These are phyloP conservation scores for Metalampra italica DNA, from an alignment of 2,888 invertebrate genomes.

Conservation along the genomic window DNA sequence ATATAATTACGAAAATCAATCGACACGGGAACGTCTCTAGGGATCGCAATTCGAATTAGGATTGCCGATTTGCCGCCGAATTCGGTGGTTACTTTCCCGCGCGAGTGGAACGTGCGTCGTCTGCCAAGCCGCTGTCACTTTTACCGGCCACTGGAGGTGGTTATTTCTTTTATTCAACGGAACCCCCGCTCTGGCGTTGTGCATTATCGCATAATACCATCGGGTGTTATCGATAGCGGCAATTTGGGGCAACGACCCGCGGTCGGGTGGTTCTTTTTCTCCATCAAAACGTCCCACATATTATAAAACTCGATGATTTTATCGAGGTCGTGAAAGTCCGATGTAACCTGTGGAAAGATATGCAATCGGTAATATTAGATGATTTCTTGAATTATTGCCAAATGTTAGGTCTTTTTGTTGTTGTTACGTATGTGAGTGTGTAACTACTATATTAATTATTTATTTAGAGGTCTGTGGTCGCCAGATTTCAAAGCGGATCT, in stretches of 20 bases:
- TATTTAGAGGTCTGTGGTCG: too few species aligned
- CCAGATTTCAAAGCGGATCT: too few species aligned
- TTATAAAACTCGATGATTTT: not conserved
- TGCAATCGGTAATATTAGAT: not conserved
- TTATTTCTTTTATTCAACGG: conserved; percentile 68
- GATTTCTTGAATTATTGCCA: too few species aligned
- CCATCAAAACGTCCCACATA: not conserved
- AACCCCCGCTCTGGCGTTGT: conserved; percentile 61
- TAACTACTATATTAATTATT: too few species aligned
- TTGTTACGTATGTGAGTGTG: too few species aligned
- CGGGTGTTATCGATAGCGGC: conserved; percentile 48
- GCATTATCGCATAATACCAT: conserved; percentile 56
- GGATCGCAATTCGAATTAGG: not conserved
- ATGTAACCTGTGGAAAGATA: not conserved
- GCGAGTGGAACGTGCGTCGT: conserved; percentile 41
- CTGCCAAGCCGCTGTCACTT: conserved; percentile 56
- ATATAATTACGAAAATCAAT: conserved; percentile 13
- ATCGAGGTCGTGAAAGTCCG: not conserved
- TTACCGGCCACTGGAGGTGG: conserved; percentile 49
- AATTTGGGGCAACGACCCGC: conserved; percentile 36
- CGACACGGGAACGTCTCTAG: conserved; percentile 9
- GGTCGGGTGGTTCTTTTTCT: not conserved
- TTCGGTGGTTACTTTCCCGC: conserved; percentile 51
- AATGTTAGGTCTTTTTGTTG: too few species aligned
- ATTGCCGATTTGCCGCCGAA: conserved; percentile 42